These are phyloP conservation scores for Rotaria magnacalcarata DNA, from an alignment of 2,888 invertebrate genomes.

Conservation along the genomic window DNA sequence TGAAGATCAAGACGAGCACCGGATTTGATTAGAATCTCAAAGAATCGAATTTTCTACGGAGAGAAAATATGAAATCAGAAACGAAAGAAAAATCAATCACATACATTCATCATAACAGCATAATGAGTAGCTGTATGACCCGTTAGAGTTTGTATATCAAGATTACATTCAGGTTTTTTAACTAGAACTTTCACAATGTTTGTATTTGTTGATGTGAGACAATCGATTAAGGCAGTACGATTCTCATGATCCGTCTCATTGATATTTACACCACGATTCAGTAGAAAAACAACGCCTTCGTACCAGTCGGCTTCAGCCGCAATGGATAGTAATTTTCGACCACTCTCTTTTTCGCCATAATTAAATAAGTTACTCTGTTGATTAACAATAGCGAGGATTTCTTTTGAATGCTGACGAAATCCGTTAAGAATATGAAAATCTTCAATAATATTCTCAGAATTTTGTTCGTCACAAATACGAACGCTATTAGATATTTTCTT, in stretches of 20 bases:
- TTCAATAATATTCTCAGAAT: background rate
- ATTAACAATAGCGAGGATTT: background rate
- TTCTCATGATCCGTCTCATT: conserved; percentile 28
- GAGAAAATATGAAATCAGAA: too few relatives aligned
- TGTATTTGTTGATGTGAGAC: background rate
- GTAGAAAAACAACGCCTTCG: background rate
- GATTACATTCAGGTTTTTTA: conserved; percentile 20
- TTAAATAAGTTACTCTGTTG: background rate
- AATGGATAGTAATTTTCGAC: conserved; percentile 25
- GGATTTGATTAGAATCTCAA: background rate
- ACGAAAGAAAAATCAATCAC: background rate
- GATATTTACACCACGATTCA: background rate
- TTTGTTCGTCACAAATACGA: background rate
- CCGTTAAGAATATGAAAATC: background rate
- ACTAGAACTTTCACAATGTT: background rate
- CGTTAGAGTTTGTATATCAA: background rate
- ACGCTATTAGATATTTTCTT: background rate
- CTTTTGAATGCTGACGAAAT: background rate
- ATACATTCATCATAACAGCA: conserved; percentile 1
- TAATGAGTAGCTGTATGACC: conserved; percentile 17
- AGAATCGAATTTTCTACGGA: background rate
- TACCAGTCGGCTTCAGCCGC: conserved; percentile 4
- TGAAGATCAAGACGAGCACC: conserved; percentile 23
- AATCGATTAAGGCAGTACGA: background rate
- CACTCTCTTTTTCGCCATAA: background rate